Conservation (phyloP, 2,113 vertebrate genomes). For the Serilophus lunatus region DNA sequence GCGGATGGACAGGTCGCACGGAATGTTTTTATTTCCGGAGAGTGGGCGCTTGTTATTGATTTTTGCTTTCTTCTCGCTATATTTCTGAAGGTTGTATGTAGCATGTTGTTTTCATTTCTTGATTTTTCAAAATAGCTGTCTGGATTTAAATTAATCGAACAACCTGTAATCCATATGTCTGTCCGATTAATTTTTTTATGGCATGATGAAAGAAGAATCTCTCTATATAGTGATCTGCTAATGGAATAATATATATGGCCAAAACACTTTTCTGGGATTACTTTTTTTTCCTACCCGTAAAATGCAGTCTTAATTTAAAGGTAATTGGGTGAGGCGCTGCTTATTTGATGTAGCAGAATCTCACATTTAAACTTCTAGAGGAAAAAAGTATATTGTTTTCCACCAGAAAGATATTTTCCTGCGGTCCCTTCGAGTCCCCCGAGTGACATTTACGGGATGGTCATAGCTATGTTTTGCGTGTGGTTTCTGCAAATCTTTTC, state of each 20-base stretch:
- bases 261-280: constrained; percentile 31
- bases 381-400: neutral
- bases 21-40: neutral
- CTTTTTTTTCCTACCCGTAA: constrained; percentile 28
- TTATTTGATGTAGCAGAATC: neutral
- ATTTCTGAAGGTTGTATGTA: neutral
- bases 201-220: constrained; percentile 50
- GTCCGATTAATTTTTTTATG: constrained; percentile 23
- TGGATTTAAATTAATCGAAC: constrained; percentile 23
- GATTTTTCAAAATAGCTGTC: neutral
- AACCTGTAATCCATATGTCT: constrained; percentile 53
- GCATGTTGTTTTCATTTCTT: neutral
- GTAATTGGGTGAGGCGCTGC: neutral
- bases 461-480: neutral
- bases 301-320: neutral
- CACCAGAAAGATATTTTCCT: neutral
- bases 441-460: neutral
- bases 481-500: neutral
- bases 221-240: constrained; percentile 14
- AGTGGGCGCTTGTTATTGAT: neutral
- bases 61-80: neutral
- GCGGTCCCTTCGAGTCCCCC: neutral
- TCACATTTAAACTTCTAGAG: neutral
- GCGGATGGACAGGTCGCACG: neutral
- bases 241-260: neutral